phyloP scores from a whole-genome alignment of 2,888 invertebrate species.

The Eumerus sabulonum region DNA sequence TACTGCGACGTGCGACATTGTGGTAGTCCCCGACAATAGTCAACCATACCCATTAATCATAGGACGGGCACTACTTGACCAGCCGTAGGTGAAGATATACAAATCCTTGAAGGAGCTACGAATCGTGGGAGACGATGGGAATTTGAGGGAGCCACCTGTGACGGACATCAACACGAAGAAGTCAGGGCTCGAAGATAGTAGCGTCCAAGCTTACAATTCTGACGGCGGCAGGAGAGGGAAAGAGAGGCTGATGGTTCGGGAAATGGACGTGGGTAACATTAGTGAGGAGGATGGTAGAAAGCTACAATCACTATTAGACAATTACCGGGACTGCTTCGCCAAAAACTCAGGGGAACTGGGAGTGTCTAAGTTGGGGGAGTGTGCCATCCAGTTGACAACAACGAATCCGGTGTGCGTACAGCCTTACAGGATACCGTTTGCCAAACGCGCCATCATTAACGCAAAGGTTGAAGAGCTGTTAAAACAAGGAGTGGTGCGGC shows the following conservation, averaged over 20 bases:
- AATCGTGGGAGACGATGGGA: not conserved
- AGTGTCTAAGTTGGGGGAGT: not conserved
- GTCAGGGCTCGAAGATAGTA: no score
- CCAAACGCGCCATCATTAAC: slow-evolving; percentile 1
- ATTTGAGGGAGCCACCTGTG: not conserved
- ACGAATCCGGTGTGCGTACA: slow-evolving; percentile 9
- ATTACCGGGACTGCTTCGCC: slow-evolving; percentile 19
- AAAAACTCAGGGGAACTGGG: slow-evolving; percentile 13
- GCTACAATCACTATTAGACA: slow-evolving; percentile 3
- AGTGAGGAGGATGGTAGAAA: slow-evolving; percentile 1
- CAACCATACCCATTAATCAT: slow-evolving; percentile 11
- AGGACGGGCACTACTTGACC: slow-evolving; percentile 15
- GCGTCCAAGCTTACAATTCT: not conserved
- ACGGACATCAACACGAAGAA: no score
- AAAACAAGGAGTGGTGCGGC: slow-evolving; percentile 2
- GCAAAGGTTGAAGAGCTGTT: slow-evolving; percentile 18
- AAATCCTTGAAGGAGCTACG: slow-evolving; percentile 6
- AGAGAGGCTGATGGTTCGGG: not conserved
- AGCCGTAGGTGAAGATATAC: slow-evolving; percentile 3
- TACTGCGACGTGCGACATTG: slow-evolving; percentile 1
- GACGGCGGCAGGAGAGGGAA: not conserved
- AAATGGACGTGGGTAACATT: not conserved
- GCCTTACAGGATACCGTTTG: slow-evolving; percentile 11
- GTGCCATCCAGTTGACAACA: not conserved
- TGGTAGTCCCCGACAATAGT: slow-evolving; percentile 15